A percentile compares a stretch with the other conserved stretches of the same genome.
phyloP scores from a whole-genome alignment of 1,140 invertebrate species.

The Heliconius hermathena region DNA sequence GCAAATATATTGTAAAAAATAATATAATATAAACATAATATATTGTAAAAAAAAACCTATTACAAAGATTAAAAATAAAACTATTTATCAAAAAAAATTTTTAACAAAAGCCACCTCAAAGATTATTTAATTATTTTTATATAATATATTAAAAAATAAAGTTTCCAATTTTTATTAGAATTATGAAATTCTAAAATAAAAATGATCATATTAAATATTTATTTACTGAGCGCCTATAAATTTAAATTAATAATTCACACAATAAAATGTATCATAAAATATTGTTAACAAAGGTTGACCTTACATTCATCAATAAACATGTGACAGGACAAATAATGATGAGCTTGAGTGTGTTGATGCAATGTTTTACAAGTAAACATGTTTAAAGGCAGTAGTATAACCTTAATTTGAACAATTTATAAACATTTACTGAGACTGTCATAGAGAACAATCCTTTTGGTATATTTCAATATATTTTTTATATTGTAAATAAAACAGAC shows the following conservation, averaged over 20 bases:
- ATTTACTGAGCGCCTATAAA: background rate
- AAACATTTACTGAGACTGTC: background rate
- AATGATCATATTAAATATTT: background rate
- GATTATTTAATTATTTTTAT: too few relatives aligned
- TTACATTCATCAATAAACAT: constrained; percentile 13
- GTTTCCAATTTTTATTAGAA: too few relatives aligned
- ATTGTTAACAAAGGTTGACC: constrained; percentile 12
- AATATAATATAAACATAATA: too few relatives aligned
- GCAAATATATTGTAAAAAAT: too few relatives aligned
- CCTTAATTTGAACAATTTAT: constrained; percentile 5
- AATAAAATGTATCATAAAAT: background rate
- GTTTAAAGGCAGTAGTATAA: background rate
- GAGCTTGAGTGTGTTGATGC: constrained; percentile 13
- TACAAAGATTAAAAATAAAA: too few relatives aligned
- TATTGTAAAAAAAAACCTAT: too few relatives aligned
- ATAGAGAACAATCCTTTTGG: background rate
- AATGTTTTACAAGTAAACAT: constrained; percentile 14
- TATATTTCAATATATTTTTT: too few relatives aligned
- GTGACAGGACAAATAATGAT: constrained; percentile 17
- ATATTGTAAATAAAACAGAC: too few relatives aligned
- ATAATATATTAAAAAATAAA: too few relatives aligned
- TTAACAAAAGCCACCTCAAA: too few relatives aligned
- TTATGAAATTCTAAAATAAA: background rate
- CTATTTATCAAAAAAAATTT: too few relatives aligned
- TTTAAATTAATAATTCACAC: background rate